Conservation (phyloP, 2,797 vertebrate genomes). For the Centroberyx gerrardi region DNA sequence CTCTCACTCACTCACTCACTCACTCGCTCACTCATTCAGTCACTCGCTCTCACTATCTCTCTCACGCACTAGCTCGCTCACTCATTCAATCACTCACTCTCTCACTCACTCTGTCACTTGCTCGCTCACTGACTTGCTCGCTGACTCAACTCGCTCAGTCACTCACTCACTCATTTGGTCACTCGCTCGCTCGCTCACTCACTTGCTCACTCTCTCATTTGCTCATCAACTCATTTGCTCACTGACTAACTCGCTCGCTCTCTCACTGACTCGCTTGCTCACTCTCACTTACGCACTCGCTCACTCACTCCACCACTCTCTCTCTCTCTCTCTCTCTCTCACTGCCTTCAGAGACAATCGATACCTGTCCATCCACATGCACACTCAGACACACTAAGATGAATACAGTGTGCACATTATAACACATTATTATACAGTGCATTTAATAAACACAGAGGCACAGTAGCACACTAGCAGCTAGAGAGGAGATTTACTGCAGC, state of each 20-base stretch:
- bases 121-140: background rate
- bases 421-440: background rate
- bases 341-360: conserved; percentile 1
- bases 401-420: conserved; percentile 18
- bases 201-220: conserved; percentile 12
- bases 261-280: background rate
- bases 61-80: too few species aligned
- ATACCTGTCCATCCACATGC: conserved; percentile 3
- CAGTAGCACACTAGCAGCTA: too few species aligned
- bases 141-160: background rate
- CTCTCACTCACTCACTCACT: background rate
- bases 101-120: conserved; percentile 21
- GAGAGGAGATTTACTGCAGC: conserved; percentile 1
- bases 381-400: conserved; percentile 18
- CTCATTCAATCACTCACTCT: too few species aligned
- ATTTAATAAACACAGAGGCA: background rate
- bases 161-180: background rate
- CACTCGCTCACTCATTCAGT: background rate
- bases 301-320: background rate
- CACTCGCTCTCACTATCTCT: too few species aligned
- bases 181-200: background rate
- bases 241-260: background rate
- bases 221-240: too few species aligned
- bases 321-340: background rate
- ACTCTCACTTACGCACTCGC: background rate